These are phyloP conservation scores for Reticulitermes speratus DNA, from an alignment of 1,140 invertebrate species.

Conservation along the genomic window DNA sequence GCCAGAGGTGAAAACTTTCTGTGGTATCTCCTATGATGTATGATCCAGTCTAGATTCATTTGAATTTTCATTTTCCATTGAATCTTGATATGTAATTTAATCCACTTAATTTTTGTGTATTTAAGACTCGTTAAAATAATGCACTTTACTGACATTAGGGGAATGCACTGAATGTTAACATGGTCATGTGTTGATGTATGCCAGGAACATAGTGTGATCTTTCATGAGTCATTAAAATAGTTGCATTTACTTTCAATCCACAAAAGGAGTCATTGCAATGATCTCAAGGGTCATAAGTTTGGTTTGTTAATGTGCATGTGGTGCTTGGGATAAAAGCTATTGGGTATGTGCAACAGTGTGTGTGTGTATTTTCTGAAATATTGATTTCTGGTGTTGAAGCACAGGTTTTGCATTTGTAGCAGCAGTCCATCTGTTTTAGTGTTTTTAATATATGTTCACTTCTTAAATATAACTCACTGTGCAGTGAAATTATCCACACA, in stretches of 20 bases:
- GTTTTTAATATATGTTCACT: conserved; percentile 7
- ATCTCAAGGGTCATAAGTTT: background rate
- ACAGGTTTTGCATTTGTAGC: background rate
- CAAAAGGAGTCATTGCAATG: background rate
- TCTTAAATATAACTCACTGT: background rate
- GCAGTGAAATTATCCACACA: background rate
- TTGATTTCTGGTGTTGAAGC: background rate
- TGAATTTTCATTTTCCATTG: too few relatives aligned
- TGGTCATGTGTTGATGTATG: background rate
- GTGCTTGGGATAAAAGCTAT: background rate
- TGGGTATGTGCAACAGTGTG: background rate
- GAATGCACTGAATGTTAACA: background rate
- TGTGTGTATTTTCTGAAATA: background rate
- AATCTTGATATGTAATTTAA: too few relatives aligned
- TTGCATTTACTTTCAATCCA: background rate
- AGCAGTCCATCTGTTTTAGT: background rate
- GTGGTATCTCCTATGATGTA: too few relatives aligned
- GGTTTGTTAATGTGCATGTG: background rate
- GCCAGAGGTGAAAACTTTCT: too few relatives aligned
- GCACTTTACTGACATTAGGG: background rate
- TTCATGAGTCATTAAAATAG: too few relatives aligned
- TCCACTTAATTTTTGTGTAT: too few relatives aligned
- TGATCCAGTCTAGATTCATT: too few relatives aligned
- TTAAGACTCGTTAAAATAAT: background rate
- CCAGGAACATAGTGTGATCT: too few relatives aligned